Evolutionary conservation across 2,888 invertebrate genomes (phyloP).

Genomic region (Eupeodes luniger): DNA sequence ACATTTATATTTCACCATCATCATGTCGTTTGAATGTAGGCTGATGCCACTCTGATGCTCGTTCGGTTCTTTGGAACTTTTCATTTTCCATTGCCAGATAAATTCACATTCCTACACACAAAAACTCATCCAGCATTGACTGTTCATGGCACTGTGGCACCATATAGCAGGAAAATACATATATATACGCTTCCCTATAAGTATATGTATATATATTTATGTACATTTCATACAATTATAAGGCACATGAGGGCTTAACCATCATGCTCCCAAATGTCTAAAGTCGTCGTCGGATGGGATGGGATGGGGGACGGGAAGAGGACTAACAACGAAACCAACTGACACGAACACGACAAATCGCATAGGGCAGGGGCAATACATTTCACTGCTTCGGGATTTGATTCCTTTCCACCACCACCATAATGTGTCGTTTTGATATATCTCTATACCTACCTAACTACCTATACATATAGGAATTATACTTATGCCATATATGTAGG

Average conservation of each 20-base stretch:
- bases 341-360: slow-evolving; percentile 78
- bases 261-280: slow-evolving; percentile 71
- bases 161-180: neutral
- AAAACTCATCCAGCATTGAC: slow-evolving; percentile 65
- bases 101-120: slow-evolving; percentile 65
- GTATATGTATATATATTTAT: slow-evolving; percentile 13
- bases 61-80: slow-evolving; percentile 63
- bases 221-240: slow-evolving; percentile 75
- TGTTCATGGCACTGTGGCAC: slow-evolving; percentile 63
- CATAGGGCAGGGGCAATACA: slow-evolving; percentile 71
- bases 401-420: slow-evolving; percentile 54
- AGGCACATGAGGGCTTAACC: slow-evolving; percentile 69
- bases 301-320: slow-evolving; percentile 69
- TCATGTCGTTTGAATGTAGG: slow-evolving; percentile 59
- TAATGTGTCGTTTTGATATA: slow-evolving; percentile 53
- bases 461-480: neutral
- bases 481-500: neutral
- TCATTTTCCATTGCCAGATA: slow-evolving; percentile 42
- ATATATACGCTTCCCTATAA: neutral
- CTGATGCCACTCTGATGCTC: slow-evolving; percentile 66
- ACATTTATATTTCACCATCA: slow-evolving; percentile 25
- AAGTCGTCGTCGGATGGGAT: slow-evolving; percentile 38
- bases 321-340: slow-evolving; percentile 78
- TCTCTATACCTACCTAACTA: neutral
- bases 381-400: slow-evolving; percentile 75